Evolutionary conservation across 2,113 vertebrate genomes (phyloP), one percentile per base, ranked within the genome.

Genomic region (Elachura formosa): DNA sequence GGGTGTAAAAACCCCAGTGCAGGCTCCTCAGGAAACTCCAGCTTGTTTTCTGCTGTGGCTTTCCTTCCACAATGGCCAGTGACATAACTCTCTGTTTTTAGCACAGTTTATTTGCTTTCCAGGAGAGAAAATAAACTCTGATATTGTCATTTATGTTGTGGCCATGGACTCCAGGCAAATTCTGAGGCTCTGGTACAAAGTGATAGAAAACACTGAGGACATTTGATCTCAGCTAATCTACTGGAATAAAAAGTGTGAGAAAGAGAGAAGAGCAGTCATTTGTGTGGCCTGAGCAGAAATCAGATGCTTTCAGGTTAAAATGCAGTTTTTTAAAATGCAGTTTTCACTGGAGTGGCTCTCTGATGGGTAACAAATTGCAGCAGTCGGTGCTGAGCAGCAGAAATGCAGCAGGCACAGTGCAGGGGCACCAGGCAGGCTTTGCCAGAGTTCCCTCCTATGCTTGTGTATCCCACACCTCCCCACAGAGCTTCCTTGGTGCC

Each of bases 41-140:
- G 52, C 73, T 88, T 83, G 85, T 38, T 95, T 93, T 87, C 75
- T 93, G 31, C 86, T 3, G 40, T 45, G 67, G 29, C 79, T 91
- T 87, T 58, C 69, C 71, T 95, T 76, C 87, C 93, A 96, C 89
- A 91, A 25, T 76, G 78, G 93, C 51, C 72, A 77, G 11, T 95
- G 95, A 93, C 4, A 36, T 93, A 94, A 96, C 29, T 11, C 69
- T 5, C 72, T 56, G 85, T 8, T 96, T 95, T 91, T 90, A 91
- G 87, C 52, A 48, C 66, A 48, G 95, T 89, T 96, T 94, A 83
- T 96, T 95, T 94, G 75, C 79, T 86, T 93, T 96, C 72, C 87
- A 74, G 64, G 72, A 86, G 85, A 56, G 87, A 94, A 96, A 94
- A 95, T 89, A 96, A 93, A 91, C 87, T 52, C 82, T 43, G 72